Evolutionary conservation across 2,888 invertebrate species (phyloP).

Genomic region (Nebria salina): DNA sequence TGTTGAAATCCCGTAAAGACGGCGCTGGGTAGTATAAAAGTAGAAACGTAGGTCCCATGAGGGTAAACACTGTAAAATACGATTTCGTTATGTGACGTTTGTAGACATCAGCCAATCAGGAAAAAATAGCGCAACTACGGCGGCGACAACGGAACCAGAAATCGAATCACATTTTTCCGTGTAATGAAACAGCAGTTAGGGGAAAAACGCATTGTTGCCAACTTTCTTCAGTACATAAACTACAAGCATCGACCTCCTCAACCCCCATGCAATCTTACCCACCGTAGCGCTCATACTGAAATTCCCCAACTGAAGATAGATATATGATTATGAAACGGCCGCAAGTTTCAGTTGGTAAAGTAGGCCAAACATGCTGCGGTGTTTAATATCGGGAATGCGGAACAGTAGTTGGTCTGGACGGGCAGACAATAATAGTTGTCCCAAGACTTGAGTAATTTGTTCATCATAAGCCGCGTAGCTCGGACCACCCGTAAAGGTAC

Average conservation of each 20-base stretch:
- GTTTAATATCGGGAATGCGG: conserved; percentile 15
- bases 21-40: background rate
- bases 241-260: conserved; percentile 27
- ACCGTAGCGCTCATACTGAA: background rate
- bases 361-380: conserved; percentile 15
- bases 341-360: conserved; percentile 37
- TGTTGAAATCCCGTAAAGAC: background rate
- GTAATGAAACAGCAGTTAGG: conserved; percentile 41
- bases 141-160: conserved; percentile 37
- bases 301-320: conserved; percentile 32
- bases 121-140: conserved; percentile 31
- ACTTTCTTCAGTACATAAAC: conserved; percentile 40
- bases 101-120: conserved; percentile 37
- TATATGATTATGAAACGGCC: conserved; percentile 40
- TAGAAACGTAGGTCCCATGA: conserved; percentile 22
- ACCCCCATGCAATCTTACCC: background rate
- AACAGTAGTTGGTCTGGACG: conserved; percentile 25
- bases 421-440: conserved; percentile 36
- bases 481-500: conserved; percentile 34
- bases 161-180: conserved; percentile 42
- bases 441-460: conserved; percentile 40
- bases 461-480: conserved; percentile 32
- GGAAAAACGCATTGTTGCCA: conserved; percentile 34
- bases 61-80: conserved; percentile 39
- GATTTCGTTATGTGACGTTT: conserved; percentile 39